Conservation (phyloP, 2,113 vertebrate species). For the Neogale vison region DNA sequence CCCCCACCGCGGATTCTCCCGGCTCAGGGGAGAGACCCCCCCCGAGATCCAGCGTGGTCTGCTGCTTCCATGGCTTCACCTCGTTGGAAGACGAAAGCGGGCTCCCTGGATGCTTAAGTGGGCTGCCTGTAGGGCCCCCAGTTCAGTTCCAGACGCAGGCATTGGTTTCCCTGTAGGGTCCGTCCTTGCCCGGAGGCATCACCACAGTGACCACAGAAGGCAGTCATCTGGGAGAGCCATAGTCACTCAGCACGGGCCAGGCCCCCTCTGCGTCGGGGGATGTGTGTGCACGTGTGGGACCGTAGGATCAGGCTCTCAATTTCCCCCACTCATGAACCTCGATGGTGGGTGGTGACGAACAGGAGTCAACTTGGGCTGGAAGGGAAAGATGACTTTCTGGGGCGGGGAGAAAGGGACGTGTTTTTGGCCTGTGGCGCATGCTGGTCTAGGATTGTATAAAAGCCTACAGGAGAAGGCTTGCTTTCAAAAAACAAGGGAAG, state of each 20-base stretch:
- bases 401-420: too few species aligned
- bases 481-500: not conserved
- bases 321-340: not conserved
- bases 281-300: not conserved
- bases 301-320: not conserved
- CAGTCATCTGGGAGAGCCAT: not conserved
- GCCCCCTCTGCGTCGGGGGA: not conserved
- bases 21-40: not conserved
- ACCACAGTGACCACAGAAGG: too few species aligned
- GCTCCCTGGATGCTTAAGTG: not conserved
- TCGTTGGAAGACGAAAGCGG: not conserved
- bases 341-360: not conserved
- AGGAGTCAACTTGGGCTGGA: not conserved
- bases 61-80: not conserved
- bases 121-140: not conserved
- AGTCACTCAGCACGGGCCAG: not conserved
- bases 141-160: not conserved
- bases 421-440: not conserved
- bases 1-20: not conserved
- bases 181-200: not conserved
- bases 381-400: not conserved
- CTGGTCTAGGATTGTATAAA: not conserved
- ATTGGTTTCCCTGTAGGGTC: not conserved
- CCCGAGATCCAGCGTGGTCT: not conserved
- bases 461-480: not conserved